Conservation (phyloP, 2,888 invertebrate species). For the Scaeva pyrastri region DNA sequence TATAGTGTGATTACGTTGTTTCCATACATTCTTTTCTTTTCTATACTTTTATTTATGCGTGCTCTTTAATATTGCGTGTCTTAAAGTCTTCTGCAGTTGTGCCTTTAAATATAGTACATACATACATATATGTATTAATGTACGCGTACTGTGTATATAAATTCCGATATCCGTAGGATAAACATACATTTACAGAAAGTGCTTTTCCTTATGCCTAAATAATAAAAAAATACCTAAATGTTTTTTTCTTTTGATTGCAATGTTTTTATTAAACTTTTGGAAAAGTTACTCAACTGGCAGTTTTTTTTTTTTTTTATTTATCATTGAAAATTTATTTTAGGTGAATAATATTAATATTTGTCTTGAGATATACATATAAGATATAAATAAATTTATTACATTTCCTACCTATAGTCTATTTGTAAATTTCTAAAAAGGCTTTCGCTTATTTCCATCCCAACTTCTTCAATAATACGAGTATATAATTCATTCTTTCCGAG, state of each 20-base stretch:
- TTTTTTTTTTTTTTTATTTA: conserved; percentile 44
- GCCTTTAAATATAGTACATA: conserved; percentile 17
- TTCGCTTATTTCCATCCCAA: conserved; percentile 62
- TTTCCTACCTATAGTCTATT: conserved; percentile 74
- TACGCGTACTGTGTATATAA: background rate
- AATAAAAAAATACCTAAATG: conserved; percentile 66
- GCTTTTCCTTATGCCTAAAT: conserved; percentile 68
- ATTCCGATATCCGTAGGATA: conserved; percentile 70
- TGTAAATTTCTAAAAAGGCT: conserved; percentile 75
- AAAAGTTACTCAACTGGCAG: conserved; percentile 70
- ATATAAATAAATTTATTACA: conserved; percentile 71
- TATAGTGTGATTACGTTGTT: conserved; percentile 58
- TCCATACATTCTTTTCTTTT: conserved; percentile 67
- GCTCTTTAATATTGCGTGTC: conserved; percentile 46
- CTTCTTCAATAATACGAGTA: conserved; percentile 42
- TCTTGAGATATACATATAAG: conserved; percentile 53
- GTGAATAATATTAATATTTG: conserved; percentile 48
- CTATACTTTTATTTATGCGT: conserved; percentile 68
- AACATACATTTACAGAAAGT: conserved; percentile 71
- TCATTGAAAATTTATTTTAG: conserved; percentile 50
- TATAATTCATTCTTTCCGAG: conserved; percentile 4
- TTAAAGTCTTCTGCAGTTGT: conserved; percentile 49
- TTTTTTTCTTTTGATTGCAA: conserved; percentile 40
- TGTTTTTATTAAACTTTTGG: conserved; percentile 49
- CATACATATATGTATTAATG: too few relatives aligned